Conservation (phyloP, 2,797 vertebrate genomes). For the Lacerta agilis region DNA sequence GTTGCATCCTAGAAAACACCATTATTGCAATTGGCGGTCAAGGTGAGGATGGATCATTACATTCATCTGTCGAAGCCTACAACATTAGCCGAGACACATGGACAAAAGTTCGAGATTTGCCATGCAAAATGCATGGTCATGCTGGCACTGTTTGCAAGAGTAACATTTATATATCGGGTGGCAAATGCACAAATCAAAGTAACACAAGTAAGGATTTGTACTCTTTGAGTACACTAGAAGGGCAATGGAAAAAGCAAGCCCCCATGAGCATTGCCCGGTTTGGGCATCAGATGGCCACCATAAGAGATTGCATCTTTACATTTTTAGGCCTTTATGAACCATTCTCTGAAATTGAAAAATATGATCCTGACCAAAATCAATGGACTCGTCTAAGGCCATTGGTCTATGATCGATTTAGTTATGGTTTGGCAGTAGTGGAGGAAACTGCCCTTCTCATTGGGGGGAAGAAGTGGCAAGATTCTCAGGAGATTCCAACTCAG, state of each 20-base stretch:
- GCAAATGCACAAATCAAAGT: slow-evolving; percentile 73
- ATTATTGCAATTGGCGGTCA: slow-evolving; percentile 90
- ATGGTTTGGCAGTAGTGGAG: slow-evolving; percentile 84
- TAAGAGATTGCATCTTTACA: slow-evolving; percentile 85
- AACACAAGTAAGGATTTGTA: slow-evolving; percentile 86
- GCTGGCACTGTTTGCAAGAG: slow-evolving; percentile 83
- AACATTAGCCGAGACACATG: slow-evolving; percentile 85
- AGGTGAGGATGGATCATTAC: slow-evolving; percentile 61
- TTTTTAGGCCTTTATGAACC: slow-evolving; percentile 93
- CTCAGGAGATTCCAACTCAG: slow-evolving; percentile 85
- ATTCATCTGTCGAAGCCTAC: slow-evolving; percentile 89
- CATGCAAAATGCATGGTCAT: slow-evolving; percentile 85
- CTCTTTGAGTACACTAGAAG: slow-evolving; percentile 73
- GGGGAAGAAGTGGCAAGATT: slow-evolving; percentile 91
- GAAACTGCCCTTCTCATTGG: slow-evolving; percentile 88
- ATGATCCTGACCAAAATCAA: slow-evolving; percentile 81
- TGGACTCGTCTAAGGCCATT: slow-evolving; percentile 91
- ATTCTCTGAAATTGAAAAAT: slow-evolving; percentile 94
- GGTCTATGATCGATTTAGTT: slow-evolving; percentile 87
- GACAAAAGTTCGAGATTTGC: slow-evolving; percentile 80
- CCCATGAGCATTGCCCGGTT: slow-evolving; percentile 92
- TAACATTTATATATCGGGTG: slow-evolving; percentile 88
- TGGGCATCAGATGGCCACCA: slow-evolving; percentile 88
- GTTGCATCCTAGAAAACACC: slow-evolving; percentile 80
- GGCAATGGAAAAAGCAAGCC: slow-evolving; percentile 84